Conservation (phyloP, 1,140 invertebrate genomes). For the Samia ricini region DNA sequence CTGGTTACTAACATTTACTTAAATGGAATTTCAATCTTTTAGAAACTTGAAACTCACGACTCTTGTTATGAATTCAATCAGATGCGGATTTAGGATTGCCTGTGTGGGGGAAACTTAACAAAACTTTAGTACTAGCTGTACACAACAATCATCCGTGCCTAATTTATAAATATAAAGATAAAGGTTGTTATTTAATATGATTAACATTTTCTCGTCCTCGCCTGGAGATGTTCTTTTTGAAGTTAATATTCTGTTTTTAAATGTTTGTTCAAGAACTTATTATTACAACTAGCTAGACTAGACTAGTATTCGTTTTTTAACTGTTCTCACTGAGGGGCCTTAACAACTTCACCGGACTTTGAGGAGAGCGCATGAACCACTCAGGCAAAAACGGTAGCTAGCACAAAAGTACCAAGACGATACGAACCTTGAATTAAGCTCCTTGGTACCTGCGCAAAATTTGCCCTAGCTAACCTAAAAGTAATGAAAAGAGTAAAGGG, state of each 20-base stretch:
- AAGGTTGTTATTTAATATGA: neutral
- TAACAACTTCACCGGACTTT: no score
- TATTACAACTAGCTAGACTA: no score
- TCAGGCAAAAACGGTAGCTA: no score
- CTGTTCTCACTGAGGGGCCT: no score
- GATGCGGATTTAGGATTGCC: neutral
- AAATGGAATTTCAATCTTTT: neutral
- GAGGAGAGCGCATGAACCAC: no score
- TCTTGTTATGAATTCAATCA: neutral
- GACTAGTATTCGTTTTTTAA: no score
- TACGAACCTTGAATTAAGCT: no score
- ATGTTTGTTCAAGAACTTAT: no score
- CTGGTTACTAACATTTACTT: neutral
- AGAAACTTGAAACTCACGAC: neutral
- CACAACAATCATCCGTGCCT: neutral
- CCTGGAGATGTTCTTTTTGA: neutral
- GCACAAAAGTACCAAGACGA: no score
- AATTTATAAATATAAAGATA: neutral
- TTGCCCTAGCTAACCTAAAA: no score
- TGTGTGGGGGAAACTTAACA: neutral
- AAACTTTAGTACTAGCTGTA: neutral
- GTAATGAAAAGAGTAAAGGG: no score
- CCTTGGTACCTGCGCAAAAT: no score
- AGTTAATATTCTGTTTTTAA: neutral
- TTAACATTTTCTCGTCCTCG: neutral